Conservation (phyloP, 2,113 vertebrate species). For the Zosterops lateralis region DNA sequence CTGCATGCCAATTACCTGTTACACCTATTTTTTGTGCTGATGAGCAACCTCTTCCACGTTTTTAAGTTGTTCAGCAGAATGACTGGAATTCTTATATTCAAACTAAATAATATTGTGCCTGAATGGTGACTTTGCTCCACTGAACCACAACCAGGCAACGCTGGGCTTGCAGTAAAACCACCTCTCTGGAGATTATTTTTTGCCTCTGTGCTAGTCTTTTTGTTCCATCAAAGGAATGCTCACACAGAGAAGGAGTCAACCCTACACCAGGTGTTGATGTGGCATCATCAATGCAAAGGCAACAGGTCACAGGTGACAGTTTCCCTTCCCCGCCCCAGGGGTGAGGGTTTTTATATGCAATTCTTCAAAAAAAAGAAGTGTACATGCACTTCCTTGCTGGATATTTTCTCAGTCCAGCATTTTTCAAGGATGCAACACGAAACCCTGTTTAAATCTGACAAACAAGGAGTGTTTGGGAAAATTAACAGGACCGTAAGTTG, state of each 20-base stretch:
- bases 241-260: background rate
- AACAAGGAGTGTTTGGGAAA: background rate
- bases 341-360: background rate
- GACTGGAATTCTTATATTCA: background rate
- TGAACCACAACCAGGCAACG: background rate
- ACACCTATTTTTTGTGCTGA: background rate
- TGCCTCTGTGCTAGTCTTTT: background rate
- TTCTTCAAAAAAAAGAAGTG: background rate
- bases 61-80: background rate
- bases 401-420: background rate
- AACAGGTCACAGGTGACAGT: background rate
- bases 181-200: background rate
- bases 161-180: background rate
- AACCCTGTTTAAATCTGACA: background rate
- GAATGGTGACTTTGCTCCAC: background rate
- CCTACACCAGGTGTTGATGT: background rate
- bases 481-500: background rate
- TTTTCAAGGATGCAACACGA: background rate
- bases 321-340: background rate
- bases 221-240: background rate
- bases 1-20: background rate
- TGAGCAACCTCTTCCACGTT: background rate
- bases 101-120: background rate
- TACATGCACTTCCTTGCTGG: rapidly evolving
- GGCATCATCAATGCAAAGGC: background rate